Percentiles rank a stretch among this genome's conserved stretches.
Evolutionary conservation across 2,888 invertebrate species (phyloP).

Genomic region (Zaprionus bogoriensis): DNA sequence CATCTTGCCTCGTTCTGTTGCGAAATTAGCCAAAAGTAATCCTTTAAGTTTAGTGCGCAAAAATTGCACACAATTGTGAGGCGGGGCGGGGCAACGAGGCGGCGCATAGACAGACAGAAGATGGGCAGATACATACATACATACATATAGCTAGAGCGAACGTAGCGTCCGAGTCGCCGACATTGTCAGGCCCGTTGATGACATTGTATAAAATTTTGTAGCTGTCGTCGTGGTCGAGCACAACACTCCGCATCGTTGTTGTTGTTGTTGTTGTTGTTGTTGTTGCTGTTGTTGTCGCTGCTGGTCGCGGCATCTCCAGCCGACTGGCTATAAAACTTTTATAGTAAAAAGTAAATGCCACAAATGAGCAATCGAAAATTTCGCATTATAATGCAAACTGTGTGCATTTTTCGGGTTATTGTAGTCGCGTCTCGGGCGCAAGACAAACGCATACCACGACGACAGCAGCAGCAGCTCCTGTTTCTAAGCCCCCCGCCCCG

Average conservation of each 20-base stretch:
- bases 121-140: too few species aligned
- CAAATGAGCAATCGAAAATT: conserved; percentile 81
- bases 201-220: conserved; percentile 74
- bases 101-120: conserved; percentile 16
- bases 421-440: conserved; percentile 60
- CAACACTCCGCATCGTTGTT: too few species aligned
- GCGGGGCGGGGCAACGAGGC: conserved; percentile 10
- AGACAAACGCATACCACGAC: conserved; percentile 65
- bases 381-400: conserved; percentile 78
- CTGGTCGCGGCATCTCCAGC: conserved; percentile 47
- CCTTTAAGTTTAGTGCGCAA: conserved; percentile 71
- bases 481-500: neutral
- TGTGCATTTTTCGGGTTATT: conserved; percentile 76
- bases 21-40: conserved; percentile 74
- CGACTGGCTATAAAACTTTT: conserved; percentile 68
- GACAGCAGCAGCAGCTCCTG: conserved; percentile 10
- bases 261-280: conserved; percentile 18
- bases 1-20: conserved; percentile 27
- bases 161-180: conserved; percentile 26
- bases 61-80: conserved; percentile 68
- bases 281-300: conserved; percentile 10
- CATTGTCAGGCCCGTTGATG: conserved; percentile 68
- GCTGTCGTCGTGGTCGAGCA: too few species aligned
- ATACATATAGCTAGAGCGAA: conserved; percentile 6
- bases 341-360: conserved; percentile 76